Evolutionary conservation across 2,888 invertebrate species (phyloP).

Genomic region (Napeogenes sylphis): DNA sequence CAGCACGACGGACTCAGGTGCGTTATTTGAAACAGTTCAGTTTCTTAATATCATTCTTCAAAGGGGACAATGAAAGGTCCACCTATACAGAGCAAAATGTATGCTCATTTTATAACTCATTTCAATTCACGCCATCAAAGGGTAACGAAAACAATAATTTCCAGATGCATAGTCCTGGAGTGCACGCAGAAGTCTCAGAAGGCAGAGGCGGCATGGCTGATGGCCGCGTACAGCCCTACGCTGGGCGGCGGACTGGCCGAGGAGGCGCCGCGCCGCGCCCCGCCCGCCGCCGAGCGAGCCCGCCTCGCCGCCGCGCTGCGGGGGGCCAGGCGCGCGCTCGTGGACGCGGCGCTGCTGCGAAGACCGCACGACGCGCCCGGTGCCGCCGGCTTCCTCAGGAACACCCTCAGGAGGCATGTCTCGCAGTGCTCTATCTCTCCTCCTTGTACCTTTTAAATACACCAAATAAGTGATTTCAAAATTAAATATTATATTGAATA

Average conservation of each 20-base stretch:
- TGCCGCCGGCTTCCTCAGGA: constrained; percentile 90
- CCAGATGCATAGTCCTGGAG: constrained; percentile 94
- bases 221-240: constrained; percentile 93
- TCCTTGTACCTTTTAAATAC: neutral
- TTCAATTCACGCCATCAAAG: too few species aligned
- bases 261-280: constrained; percentile 73
- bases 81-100: too few species aligned
- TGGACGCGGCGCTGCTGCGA: constrained; percentile 88
- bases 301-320: constrained; percentile 92
- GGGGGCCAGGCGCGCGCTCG: constrained; percentile 87
- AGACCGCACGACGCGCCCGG: constrained; percentile 85
- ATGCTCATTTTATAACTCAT: too few species aligned
- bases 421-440: too few species aligned
- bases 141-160: neutral
- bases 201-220: constrained; percentile 93
- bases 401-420: constrained; percentile 85
- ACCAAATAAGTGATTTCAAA: neutral
- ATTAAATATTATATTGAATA: too few species aligned
- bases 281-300: constrained; percentile 92
- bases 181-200: constrained; percentile 92
- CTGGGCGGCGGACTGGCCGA: constrained; percentile 90
- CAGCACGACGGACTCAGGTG: constrained; percentile 77
- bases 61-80: too few species aligned
- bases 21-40: neutral
- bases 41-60: neutral